A percentile compares a stretch with the other conserved stretches of the same genome.
Evolutionary conservation across 2,888 invertebrate genomes (phyloP).

Genomic region (Serripes groenlandicus): DNA sequence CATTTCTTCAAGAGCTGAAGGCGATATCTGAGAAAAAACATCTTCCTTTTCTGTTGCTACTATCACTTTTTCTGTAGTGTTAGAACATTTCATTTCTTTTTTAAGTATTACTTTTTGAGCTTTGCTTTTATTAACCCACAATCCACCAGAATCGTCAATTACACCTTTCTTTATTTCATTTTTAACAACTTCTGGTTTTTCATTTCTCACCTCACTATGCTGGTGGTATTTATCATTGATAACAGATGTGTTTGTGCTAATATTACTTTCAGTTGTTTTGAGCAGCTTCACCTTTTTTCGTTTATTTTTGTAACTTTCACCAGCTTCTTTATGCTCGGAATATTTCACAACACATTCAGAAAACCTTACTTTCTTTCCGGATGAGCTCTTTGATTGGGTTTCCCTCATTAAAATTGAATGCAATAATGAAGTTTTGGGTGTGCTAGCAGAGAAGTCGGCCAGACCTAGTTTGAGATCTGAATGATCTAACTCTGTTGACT

Average conservation of each 20-base stretch:
- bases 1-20: constrained; percentile 68
- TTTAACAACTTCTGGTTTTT: too few relatives aligned
- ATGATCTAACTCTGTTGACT: constrained; percentile 31
- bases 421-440: constrained; percentile 38
- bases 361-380: constrained; percentile 64
- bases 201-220: too few relatives aligned
- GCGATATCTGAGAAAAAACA: constrained; percentile 75
- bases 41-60: constrained; percentile 44
- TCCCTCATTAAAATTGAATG: constrained; percentile 69
- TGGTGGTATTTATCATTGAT: background rate
- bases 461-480: background rate
- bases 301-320: background rate
- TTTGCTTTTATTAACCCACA: background rate
- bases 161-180: background rate
- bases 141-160: background rate
- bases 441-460: constrained; percentile 21
- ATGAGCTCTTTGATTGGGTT: constrained; percentile 46
- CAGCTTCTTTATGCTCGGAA: background rate
- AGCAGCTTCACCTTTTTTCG: background rate
- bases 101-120: background rate
- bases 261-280: background rate
- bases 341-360: constrained; percentile 46
- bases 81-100: background rate
- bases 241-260: background rate
- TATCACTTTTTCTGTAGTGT: background rate